These are phyloP conservation scores for Aethes cnicana DNA, from an alignment of 2,888 invertebrate genomes.

Conservation along the genomic window DNA sequence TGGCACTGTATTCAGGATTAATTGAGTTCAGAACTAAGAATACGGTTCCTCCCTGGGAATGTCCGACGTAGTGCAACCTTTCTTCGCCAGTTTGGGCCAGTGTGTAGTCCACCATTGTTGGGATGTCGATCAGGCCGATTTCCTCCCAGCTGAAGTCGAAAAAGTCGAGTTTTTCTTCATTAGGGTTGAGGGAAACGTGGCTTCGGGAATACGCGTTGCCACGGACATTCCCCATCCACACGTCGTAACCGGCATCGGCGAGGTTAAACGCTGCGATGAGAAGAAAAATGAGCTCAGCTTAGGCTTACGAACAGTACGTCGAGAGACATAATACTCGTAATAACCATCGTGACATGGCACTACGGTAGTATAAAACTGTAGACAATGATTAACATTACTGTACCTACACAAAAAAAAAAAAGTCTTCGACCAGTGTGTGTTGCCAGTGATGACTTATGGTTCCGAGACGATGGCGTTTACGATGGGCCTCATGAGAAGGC, in stretches of 20 bases:
- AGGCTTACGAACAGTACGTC: not conserved
- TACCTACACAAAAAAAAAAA: too few relatives aligned
- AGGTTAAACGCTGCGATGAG: constrained; percentile 48
- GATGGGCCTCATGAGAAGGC: too few relatives aligned
- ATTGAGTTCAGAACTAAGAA: constrained; percentile 33
- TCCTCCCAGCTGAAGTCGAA: constrained; percentile 43
- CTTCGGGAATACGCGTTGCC: constrained; percentile 82
- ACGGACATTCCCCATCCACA: constrained; percentile 88
- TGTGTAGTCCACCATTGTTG: constrained; percentile 37
- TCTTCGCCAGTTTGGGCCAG: constrained; percentile 32
- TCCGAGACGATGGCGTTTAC: too few relatives aligned
- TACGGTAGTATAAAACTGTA: too few relatives aligned
- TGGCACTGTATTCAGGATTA: constrained; percentile 35
- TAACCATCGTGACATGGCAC: too few relatives aligned
- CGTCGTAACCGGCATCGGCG: constrained; percentile 83
- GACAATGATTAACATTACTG: too few relatives aligned
- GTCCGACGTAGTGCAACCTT: constrained; percentile 40
- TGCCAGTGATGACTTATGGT: too few relatives aligned
- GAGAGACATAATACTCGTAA: not conserved
- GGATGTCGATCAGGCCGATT: constrained; percentile 36
- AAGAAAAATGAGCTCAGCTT: not conserved
- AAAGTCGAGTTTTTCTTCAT: constrained; percentile 31
- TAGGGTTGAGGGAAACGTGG: constrained; percentile 31
- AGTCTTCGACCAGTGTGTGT: too few relatives aligned
- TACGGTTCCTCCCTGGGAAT: constrained; percentile 38